A percentile compares a stretch with the other conserved stretches of the same genome.
Evolutionary conservation across 2,888 invertebrate genomes (phyloP).

Genomic region (Pyrrhosoma nymphula): DNA sequence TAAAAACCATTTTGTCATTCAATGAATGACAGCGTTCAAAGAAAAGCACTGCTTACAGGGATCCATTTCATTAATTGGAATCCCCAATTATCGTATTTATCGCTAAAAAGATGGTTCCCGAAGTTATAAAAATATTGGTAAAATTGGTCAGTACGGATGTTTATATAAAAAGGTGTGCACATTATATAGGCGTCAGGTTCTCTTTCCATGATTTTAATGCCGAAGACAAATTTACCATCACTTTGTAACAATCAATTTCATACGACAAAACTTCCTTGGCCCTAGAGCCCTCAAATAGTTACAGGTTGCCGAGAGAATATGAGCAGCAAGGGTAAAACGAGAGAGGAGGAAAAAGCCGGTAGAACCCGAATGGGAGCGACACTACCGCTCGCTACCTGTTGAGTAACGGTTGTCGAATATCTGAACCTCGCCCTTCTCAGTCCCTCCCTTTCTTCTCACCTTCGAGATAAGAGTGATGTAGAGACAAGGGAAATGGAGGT

Average conservation of each 20-base stretch:
- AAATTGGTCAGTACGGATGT: too few species aligned
- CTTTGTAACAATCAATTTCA: background rate
- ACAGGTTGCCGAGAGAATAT: slow-evolving; percentile 8
- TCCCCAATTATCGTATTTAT: too few species aligned
- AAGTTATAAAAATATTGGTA: too few species aligned
- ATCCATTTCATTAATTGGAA: too few species aligned
- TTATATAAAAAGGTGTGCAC: too few species aligned
- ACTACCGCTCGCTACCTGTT: slow-evolving; percentile 61
- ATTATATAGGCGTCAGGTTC: too few species aligned
- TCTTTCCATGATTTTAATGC: too few species aligned
- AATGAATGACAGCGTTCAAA: too few species aligned
- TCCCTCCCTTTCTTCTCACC: background rate
- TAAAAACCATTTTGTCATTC: too few species aligned
- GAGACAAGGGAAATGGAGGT: background rate
- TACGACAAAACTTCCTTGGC: background rate
- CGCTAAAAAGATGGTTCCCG: too few species aligned
- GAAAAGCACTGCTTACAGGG: too few species aligned
- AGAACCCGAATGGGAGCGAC: slow-evolving; percentile 27
- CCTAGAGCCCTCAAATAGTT: background rate
- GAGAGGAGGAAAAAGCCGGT: background rate
- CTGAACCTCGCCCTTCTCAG: background rate
- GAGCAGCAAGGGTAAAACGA: background rate
- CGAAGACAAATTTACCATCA: too few species aligned
- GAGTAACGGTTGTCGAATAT: slow-evolving; percentile 53
- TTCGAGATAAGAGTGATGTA: slow-evolving; percentile 17